These are phyloP conservation scores for Styela clava DNA, from an alignment of 23 tunicate species.

Conservation along the genomic window DNA sequence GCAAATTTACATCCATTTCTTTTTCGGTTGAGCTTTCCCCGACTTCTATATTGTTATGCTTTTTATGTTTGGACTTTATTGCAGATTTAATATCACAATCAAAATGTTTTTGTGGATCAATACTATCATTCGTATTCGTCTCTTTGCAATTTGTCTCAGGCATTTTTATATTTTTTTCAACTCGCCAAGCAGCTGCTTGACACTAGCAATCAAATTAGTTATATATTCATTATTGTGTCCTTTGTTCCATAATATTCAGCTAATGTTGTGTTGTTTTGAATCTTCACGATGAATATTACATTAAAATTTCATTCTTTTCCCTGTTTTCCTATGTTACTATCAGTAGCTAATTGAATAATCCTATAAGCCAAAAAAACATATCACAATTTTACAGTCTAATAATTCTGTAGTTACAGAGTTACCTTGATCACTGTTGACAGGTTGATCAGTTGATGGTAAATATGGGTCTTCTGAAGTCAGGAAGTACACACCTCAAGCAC, in stretches of 20 bases:
- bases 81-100: slow-evolving; percentile 10
- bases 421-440: no score
- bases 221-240: background rate
- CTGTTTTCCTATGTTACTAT: no score
- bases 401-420: no score
- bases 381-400: no score
- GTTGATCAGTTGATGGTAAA: no score
- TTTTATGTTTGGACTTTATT: slow-evolving; percentile 10
- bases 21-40: background rate
- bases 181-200: background rate
- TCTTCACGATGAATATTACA: background rate
- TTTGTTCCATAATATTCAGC: background rate
- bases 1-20: slow-evolving; percentile 5
- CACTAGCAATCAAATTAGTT: background rate
- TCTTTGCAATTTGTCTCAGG: background rate
- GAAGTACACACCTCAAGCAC: no score
- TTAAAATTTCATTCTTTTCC: no score
- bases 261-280: background rate
- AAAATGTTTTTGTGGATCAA: background rate
- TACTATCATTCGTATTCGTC: background rate
- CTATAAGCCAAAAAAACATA: no score
- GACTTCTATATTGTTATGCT: background rate
- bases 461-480: no score
- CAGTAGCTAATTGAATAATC: no score
- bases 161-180: background rate